Conservation (phyloP, 1,140 invertebrate genomes). For the honey bee (Apis mellifera) region DNA sequence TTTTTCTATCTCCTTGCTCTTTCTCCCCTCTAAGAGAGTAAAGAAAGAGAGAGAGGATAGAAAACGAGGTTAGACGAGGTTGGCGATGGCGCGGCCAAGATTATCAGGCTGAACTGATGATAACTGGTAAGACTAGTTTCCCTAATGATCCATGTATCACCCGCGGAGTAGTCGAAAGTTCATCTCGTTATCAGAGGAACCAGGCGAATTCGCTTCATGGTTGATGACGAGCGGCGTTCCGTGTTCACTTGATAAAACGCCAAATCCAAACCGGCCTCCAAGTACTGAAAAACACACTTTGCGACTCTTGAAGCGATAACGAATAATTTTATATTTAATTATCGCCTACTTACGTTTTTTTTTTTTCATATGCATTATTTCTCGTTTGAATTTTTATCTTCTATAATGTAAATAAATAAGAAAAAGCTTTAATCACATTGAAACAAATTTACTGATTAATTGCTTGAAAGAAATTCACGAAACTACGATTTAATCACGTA, state of each 20-base stretch:
- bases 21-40: no score
- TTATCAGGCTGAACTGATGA: conserved; percentile 52
- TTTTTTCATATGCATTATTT: no score
- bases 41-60: background rate
- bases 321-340: no score
- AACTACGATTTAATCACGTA: no score
- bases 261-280: background rate
- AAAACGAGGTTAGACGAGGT: background rate
- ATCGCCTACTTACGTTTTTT: no score
- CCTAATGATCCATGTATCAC: conserved; percentile 64
- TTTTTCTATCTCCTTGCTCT: background rate
- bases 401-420: no score
- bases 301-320: background rate
- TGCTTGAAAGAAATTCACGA: no score
- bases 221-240: conserved; percentile 53
- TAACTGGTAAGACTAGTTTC: conserved; percentile 36
- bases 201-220: conserved; percentile 17
- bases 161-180: conserved; percentile 53
- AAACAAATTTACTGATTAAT: no score
- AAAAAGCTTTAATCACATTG: no score
- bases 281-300: background rate
- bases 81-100: background rate
- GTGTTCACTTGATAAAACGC: conserved; percentile 47
- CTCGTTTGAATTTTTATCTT: no score
- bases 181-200: conserved; percentile 51